phyloP scores from a whole-genome alignment of 2,113 vertebrate species.

The Clarias macrocephalus region DNA sequence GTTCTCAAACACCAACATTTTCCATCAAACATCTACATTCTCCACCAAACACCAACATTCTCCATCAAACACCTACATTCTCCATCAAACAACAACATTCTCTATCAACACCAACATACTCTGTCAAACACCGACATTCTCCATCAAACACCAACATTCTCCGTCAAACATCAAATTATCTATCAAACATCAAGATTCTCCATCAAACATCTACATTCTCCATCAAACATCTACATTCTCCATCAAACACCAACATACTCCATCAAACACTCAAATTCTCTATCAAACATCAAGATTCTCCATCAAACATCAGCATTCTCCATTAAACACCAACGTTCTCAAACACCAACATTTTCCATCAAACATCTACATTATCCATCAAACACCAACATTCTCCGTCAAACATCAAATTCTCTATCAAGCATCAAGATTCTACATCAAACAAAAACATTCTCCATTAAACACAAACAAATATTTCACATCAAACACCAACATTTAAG shows the following conservation, averaged over 20 bases:
- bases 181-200: too few relatives aligned
- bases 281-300: background rate
- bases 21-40: background rate
- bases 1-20: too few relatives aligned
- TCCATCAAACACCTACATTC: too few relatives aligned
- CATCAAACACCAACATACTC: background rate
- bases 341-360: background rate
- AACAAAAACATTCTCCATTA: background rate
- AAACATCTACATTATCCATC: background rate
- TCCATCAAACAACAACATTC: background rate
- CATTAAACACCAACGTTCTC: too few relatives aligned
- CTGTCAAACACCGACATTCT: background rate
- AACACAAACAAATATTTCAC: too few relatives aligned
- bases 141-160: background rate
- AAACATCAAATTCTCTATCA: too few relatives aligned
- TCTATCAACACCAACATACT: too few relatives aligned
- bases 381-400: background rate
- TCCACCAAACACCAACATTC: background rate
- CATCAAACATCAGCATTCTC: background rate
- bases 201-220: background rate
- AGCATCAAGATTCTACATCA: too few relatives aligned
- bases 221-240: too few relatives aligned
- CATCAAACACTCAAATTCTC: background rate
- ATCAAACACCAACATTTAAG: too few relatives aligned
- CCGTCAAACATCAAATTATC: background rate